Evolutionary conservation across 64 coral and sea anemone species (phyloP), one percentile per base, ranked within the genome.

Genomic region (Porites australiensis): DNA sequence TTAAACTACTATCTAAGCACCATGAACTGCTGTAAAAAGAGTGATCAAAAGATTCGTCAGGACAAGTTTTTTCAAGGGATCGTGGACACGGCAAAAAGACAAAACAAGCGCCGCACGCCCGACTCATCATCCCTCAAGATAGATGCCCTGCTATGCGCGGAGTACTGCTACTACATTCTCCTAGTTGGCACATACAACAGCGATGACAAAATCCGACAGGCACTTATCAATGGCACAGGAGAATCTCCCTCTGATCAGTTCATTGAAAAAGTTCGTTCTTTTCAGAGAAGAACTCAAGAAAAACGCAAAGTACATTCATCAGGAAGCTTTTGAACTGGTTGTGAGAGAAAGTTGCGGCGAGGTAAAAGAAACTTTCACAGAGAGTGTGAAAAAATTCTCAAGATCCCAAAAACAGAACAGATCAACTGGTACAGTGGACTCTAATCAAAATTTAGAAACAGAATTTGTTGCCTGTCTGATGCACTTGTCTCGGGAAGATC

Each of bases 1-100:
- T 67, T 90, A 43, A 90, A 90, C 76, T 89, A 77, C 57, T 89
- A 89, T 54, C 72, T 89, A 1, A 77, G 72, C 87, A 89, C 87
- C 15, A 57, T 89, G 15, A 89, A 64, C 87, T 58, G 22, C 50
- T 7, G 46, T 44, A 50, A 77, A 52, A 55, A 5, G 6, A 64
- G 77, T 8, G 87, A 89, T 13, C 73, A 64, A 64, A 89, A 89
- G 73, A 77, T 89, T 10, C 54, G 86, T 6, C 14, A 75, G 58
- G 86, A 88, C 58, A 12, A 64, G 21, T 20, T 19, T 21, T 88
- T 88, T 58, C 86, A 88, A 88, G 2, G 44, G 7, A 57, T 88
- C 13, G 86, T 88, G 50, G 72, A 88, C 13, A 48, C 8, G n/a
- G 86, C 70, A 13, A 72, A 63, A 14, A 88, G 55, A 53, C 18